Percentiles rank a stretch among this genome's conserved stretches.
Conservation (phyloP, 2,797 vertebrate genomes). For the Amblyopsis hoosieri region DNA sequence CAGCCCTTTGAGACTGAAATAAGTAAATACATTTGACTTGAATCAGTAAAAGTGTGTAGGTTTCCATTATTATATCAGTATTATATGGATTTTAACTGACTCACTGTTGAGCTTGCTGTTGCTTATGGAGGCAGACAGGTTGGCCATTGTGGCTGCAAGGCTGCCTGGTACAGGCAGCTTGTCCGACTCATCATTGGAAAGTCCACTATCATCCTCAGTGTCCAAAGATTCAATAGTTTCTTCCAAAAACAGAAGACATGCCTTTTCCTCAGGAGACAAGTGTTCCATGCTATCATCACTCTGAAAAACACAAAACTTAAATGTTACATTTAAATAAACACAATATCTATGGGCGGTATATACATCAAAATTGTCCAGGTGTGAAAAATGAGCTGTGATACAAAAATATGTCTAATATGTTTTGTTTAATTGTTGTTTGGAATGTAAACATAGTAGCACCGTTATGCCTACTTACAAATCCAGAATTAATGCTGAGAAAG, state of each 20-base stretch:
- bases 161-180: conserved; percentile 53
- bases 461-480: conserved; percentile 65
- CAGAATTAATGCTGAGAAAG: conserved; percentile 82
- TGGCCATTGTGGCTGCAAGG: conserved; percentile 59
- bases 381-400: neutral
- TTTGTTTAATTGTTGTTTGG: neutral
- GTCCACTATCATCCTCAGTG: conserved; percentile 83
- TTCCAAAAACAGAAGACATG: conserved; percentile 92
- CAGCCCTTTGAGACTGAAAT: neutral
- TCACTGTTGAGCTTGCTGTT: conserved; percentile 63
- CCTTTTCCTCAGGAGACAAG: conserved; percentile 91
- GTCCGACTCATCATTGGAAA: conserved; percentile 80
- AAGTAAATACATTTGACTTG: neutral
- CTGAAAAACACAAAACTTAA: conserved; percentile 65
- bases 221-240: conserved; percentile 92
- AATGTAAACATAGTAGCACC: neutral
- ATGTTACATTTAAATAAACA: neutral
- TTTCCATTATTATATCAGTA: neutral
- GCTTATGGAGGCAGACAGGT: conserved; percentile 62
- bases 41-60: no score
- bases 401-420: neutral
- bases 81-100: conserved; percentile 29
- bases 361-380: neutral
- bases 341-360: neutral
- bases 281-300: conserved; percentile 87